Conservation (phyloP, 2,888 invertebrate genomes). For the Macrophya annulata region DNA sequence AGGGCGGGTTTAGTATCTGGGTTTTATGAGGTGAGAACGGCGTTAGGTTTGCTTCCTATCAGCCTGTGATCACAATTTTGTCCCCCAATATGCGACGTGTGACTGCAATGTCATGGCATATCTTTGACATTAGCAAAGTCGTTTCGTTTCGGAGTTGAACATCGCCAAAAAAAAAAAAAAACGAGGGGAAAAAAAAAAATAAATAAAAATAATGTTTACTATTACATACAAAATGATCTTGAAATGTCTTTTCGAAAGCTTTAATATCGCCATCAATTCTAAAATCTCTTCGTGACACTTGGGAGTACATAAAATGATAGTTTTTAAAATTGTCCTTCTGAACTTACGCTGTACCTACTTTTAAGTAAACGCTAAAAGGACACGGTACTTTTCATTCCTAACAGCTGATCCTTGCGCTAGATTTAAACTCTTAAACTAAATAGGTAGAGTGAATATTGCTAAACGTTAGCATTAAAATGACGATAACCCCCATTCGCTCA, state of each 20-base stretch:
- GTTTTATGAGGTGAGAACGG: conserved; percentile 67
- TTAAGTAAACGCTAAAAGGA: neutral
- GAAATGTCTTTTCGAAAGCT: neutral
- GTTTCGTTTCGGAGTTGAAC: conserved; percentile 9
- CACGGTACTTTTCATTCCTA: neutral
- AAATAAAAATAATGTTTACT: conserved; percentile 1
- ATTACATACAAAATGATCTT: neutral
- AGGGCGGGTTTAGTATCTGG: conserved; percentile 65
- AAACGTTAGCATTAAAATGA: neutral
- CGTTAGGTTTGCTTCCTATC: conserved; percentile 52
- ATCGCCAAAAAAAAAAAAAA: neutral
- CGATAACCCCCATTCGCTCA: conserved; percentile 1
- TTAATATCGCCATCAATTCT: neutral
- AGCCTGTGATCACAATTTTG: conserved; percentile 39
- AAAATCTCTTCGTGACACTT: neutral
- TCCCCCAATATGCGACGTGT: conserved; percentile 44
- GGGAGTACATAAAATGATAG: neutral
- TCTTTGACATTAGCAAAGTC: conserved; percentile 50
- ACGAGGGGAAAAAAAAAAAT: neutral
- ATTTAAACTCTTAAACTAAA: conserved; percentile 15
- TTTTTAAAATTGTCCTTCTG: neutral
- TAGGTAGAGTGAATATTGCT: conserved; percentile 13
- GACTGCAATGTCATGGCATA: conserved; percentile 41
- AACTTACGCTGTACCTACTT: neutral
- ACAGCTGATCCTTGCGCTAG: neutral